Percentiles rank a stretch among this genome's conserved stretches.
These are phyloP conservation scores for Drosophila pseudoananassae DNA, from an alignment of 1,140 invertebrate species.

Conservation along the genomic window DNA sequence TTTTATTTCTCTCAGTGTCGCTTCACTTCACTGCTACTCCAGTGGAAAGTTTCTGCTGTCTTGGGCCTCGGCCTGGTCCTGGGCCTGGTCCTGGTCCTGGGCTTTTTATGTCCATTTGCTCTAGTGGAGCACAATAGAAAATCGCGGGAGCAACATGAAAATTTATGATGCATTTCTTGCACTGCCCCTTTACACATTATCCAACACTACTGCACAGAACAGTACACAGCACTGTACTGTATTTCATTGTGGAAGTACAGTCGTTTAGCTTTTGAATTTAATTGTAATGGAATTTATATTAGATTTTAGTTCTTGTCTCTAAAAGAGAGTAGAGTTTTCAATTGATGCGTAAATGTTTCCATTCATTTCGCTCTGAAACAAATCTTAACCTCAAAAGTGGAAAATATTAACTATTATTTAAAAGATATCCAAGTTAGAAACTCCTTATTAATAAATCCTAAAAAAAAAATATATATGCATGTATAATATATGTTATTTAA, in stretches of 20 bases:
- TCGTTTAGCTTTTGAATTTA: conserved; percentile 58
- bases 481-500: too few relatives aligned
- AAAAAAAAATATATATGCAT: too few relatives aligned
- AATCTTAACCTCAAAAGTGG: too few relatives aligned
- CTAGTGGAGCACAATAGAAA: conserved; percentile 70
- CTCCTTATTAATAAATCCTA: too few relatives aligned
- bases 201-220: background rate
- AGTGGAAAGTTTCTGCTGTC: conserved; percentile 56
- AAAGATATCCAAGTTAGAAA: too few relatives aligned
- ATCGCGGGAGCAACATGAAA: conserved; percentile 78
- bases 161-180: conserved; percentile 76
- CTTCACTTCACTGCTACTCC: conserved; percentile 44
- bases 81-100: conserved; percentile 57
- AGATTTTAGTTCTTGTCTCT: conserved; percentile 31
- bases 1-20: conserved; percentile 13
- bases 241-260: conserved; percentile 20
- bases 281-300: conserved; percentile 79
- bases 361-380: background rate
- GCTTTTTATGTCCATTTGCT: conserved; percentile 59
- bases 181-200: conserved; percentile 4
- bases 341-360: too few relatives aligned
- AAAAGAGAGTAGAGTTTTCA: background rate
- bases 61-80: conserved; percentile 47
- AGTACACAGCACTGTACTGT: background rate
- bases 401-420: too few relatives aligned